A percentile compares a stretch with the other conserved stretches of the same genome.
phyloP scores from a whole-genome alignment of 2,888 invertebrate species.

The Synergus laeviventris region DNA sequence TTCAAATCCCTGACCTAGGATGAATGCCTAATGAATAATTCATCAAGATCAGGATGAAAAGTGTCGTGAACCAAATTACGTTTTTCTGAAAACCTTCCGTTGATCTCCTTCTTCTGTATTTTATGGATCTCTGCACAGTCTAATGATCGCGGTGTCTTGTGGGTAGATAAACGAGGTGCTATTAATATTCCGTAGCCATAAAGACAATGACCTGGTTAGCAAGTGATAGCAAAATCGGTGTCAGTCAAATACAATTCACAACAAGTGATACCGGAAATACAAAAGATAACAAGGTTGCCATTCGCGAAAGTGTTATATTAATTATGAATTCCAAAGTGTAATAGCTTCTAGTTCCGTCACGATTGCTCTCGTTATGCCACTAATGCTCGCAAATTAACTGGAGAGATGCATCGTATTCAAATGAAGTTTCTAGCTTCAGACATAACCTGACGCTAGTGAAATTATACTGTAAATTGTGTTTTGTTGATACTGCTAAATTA shows the following conservation, averaged over 20 bases:
- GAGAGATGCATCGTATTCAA: neutral
- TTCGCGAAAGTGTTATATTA: conserved; percentile 52
- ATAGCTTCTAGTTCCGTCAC: conserved; percentile 23
- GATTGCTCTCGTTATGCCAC: conserved; percentile 37
- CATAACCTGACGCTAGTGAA: neutral
- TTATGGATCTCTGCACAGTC: neutral
- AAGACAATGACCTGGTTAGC: conserved; percentile 54
- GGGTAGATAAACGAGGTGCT: conserved; percentile 12
- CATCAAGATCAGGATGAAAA: too few relatives aligned
- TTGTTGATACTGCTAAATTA: neutral
- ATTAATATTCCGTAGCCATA: conserved; percentile 47
- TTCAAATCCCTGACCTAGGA: too few relatives aligned
- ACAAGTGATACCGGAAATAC: conserved; percentile 50
- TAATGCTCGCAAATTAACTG: conserved; percentile 17
- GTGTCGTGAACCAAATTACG: neutral
- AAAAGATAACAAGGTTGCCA: conserved; percentile 47
- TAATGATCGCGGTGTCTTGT: neutral
- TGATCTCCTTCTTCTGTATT: neutral
- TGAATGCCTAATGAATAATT: too few relatives aligned
- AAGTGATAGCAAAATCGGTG: conserved; percentile 49
- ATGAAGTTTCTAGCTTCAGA: conserved; percentile 2
- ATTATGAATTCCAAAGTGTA: conserved; percentile 41
- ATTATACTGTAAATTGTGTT: neutral
- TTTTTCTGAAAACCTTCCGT: neutral
- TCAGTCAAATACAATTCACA: conserved; percentile 48